Conservation (phyloP, 2,888 invertebrate genomes). For the Mongoloraphidia duomilia region DNA sequence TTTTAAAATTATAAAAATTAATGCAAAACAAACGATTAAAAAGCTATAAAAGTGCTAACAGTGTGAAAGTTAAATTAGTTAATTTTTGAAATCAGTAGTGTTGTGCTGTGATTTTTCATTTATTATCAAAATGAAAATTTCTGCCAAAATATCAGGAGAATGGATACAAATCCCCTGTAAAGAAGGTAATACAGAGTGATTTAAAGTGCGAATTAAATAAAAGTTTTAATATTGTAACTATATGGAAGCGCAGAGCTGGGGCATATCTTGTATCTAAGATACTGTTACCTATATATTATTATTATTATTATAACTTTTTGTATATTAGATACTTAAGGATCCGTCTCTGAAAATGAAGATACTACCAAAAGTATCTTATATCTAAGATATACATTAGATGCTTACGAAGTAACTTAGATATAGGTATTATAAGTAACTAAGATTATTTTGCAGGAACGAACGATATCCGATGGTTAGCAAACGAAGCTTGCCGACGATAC, state of each 20-base stretch:
- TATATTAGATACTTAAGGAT: not conserved
- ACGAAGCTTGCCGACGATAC: slow-evolving; percentile 34
- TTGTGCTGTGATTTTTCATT: not conserved
- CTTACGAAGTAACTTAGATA: no score
- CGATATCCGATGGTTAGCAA: slow-evolving; percentile 36
- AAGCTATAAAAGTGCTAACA: no score
- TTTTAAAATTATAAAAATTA: no score
- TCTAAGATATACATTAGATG: slow-evolving; percentile 2
- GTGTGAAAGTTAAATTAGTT: no score
- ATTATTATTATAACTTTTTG: not conserved
- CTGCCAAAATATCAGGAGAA: slow-evolving; percentile 36
- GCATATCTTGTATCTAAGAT: not conserved
- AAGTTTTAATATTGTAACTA: not conserved
- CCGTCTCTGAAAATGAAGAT: not conserved
- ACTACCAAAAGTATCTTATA: not conserved
- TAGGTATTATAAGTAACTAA: slow-evolving; percentile 3
- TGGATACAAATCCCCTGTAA: slow-evolving; percentile 42
- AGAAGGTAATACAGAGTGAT: slow-evolving; percentile 24
- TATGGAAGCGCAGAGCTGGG: no score
- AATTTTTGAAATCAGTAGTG: no score
- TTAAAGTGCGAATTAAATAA: not conserved
- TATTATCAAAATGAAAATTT: slow-evolving; percentile 33
- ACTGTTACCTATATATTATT: not conserved
- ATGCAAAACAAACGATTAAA: no score
- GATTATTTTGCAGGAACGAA: slow-evolving; percentile 21